Conservation (phyloP, 2,113 vertebrate species). For the Mungos mungo region DNA sequence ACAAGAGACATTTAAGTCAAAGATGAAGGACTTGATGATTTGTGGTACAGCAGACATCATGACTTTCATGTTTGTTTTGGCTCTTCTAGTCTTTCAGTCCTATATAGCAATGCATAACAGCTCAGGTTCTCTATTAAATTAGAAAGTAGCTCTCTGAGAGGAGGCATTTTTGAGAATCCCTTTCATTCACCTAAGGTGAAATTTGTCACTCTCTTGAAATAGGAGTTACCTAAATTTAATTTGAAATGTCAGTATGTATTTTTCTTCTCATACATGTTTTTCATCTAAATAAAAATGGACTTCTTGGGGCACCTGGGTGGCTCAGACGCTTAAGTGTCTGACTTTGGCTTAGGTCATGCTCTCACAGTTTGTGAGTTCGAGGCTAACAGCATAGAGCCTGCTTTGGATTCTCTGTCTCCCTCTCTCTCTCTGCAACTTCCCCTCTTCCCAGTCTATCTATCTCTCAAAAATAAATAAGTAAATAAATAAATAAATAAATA, state of each 20-base stretch:
- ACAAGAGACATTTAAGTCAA: background rate
- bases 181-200: background rate
- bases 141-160: background rate
- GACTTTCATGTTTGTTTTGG: too few relatives aligned
- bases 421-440: too few relatives aligned
- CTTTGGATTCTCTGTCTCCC: too few relatives aligned
- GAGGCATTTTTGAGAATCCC: background rate
- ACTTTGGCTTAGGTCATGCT: too few relatives aligned
- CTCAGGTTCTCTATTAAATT: background rate
- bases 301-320: background rate
- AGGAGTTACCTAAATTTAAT: background rate
- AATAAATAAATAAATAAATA: too few relatives aligned
- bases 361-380: too few relatives aligned
- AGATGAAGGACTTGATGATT: background rate
- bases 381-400: too few relatives aligned
- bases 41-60: background rate
- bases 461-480: too few relatives aligned
- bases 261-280: background rate
- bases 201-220: background rate
- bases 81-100: background rate
- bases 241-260: background rate
- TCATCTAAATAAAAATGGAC: background rate
- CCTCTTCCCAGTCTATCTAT: too few relatives aligned
- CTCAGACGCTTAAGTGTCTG: too few relatives aligned
- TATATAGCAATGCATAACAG: background rate